Base-by-base conservation (phyloP, 2,797 vertebrate species). In the Epinephelus malabaricus region DNA sequence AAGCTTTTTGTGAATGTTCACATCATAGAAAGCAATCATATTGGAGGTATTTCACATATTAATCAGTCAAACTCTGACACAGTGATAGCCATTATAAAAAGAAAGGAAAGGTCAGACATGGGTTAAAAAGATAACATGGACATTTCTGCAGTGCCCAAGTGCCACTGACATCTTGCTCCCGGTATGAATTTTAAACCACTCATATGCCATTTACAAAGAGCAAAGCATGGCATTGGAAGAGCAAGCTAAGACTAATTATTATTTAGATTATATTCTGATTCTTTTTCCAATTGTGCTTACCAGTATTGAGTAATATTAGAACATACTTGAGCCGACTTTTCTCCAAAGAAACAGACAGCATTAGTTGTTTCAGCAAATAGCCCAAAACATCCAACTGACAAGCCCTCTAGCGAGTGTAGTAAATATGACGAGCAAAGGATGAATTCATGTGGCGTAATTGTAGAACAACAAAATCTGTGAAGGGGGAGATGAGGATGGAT, bases 191-290 rank as follows among this genome's bases (percentile, higher is more conserved):
- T 62, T 7, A 15, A 40, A 25, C 63, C 50, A 63, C 59, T 40
- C 65, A 46, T 54, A 19, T 69, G 38, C 40, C 45, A 38, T 30
- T 70, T 60, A 21, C 21, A 78, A 45, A 75, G 46, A 49, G 25
- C 53, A 49, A 30, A 55, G 17, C 13, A 15, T 10, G n/a, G 10
- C 43, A 47, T 34, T 51, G 30, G 21, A 1, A 34, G 25, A 19
- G 17, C 6, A 18, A n/a, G 2, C 10, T 49, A 5, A 50, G 56
- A 25, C 25, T n/a, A 3, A 19, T 40, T 23, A 19, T 30, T 19
- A 34, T 54, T 65, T 21, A 27, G 0, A 64, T 55, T 30, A 18
- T 17, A 11, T 54, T 63, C 8, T 2, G 18, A 30, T 45, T 58
- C 18, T 15, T 30, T 30, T 46, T 21, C 5, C 13, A 15, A 11